Evolutionary conservation across 2,113 vertebrate species (phyloP).

Genomic region (Ursus arctos): DNA sequence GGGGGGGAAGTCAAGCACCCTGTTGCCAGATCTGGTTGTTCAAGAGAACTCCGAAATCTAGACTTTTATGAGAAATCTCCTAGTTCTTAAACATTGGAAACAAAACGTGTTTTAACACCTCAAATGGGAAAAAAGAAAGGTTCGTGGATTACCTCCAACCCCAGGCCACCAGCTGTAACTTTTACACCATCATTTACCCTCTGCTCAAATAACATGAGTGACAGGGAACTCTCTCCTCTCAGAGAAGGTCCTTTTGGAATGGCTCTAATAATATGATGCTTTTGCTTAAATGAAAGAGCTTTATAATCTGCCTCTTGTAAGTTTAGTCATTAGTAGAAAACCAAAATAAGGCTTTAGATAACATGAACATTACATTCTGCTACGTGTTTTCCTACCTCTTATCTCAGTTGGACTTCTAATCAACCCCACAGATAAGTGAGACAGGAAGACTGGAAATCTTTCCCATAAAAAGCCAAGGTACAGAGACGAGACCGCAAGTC

Average conservation of each 20-base stretch:
- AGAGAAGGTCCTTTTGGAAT: neutral
- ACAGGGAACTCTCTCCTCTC: neutral
- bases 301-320: neutral
- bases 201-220: neutral
- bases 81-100: neutral
- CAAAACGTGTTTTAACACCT: conserved; percentile 25
- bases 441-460: neutral
- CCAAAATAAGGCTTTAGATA: conserved; percentile 42
- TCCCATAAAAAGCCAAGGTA: neutral
- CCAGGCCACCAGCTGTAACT: neutral
- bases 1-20: neutral
- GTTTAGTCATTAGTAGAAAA: neutral
- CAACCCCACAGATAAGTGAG: neutral
- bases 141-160: neutral
- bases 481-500: neutral
- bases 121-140: neutral
- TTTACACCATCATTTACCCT: neutral
- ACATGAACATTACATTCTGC: neutral
- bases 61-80: neutral
- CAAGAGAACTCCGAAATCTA: neutral
- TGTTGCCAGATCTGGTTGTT: neutral
- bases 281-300: neutral
- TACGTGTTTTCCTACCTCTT: conserved; percentile 9
- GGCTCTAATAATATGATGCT: neutral
- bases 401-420: neutral